phyloP scores from a whole-genome alignment of 2,797 vertebrate genomes.

The Gymnothorax reevesii region DNA sequence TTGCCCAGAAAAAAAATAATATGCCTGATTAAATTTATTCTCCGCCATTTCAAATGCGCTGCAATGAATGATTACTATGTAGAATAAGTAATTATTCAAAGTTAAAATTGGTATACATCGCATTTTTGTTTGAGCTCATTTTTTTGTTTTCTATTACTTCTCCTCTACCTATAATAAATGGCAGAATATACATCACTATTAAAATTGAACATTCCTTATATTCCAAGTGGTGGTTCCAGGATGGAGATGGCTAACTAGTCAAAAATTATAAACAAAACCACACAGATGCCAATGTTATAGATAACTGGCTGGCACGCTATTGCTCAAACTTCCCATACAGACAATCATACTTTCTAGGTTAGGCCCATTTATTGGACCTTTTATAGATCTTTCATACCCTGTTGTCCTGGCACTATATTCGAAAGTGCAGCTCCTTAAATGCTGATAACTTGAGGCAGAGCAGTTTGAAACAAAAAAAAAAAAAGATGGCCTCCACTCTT shows the following conservation, averaged over 20 bases:
- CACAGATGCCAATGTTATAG: too few species aligned
- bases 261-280: too few species aligned
- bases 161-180: neutral
- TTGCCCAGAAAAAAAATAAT: neutral
- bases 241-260: too few species aligned
- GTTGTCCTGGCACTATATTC: too few species aligned
- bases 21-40: neutral
- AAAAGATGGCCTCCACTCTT: neutral
- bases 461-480: neutral
- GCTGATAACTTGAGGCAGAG: neutral
- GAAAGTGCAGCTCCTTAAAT: too few species aligned
- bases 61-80: neutral
- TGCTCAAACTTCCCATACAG: too few species aligned
- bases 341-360: too few species aligned
- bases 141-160: neutral
- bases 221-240: too few species aligned
- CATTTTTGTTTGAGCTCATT: neutral
- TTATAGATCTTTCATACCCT: too few species aligned
- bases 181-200: neutral
- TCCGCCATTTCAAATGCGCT: neutral
- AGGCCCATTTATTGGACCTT: too few species aligned
- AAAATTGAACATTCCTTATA: too few species aligned
- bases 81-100: neutral
- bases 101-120: neutral
- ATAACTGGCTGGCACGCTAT: too few species aligned